A percentile compares a stretch with the other conserved stretches of the same genome.
Evolutionary conservation across 2,797 vertebrate species (phyloP).

Genomic region (Macroramphosus scolopax): DNA sequence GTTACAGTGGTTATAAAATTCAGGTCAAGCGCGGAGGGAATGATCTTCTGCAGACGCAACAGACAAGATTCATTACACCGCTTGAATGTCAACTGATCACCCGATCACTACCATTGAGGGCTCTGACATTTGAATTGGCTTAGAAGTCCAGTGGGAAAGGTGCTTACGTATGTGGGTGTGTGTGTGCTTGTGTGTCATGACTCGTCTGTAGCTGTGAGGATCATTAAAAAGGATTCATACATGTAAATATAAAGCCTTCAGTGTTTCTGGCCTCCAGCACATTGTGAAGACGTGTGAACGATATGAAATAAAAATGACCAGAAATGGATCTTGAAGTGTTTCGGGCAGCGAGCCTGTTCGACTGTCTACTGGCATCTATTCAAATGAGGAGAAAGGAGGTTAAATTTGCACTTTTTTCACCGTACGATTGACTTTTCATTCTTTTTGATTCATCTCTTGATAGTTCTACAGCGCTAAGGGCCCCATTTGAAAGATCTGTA

Average conservation of each 20-base stretch:
- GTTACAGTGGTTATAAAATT: constrained; percentile 36
- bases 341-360: constrained; percentile 41
- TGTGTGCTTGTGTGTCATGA: constrained; percentile 9
- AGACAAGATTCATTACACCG: constrained; percentile 34
- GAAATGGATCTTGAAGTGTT: constrained; percentile 34
- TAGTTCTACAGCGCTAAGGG: background rate
- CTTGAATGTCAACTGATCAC: constrained; percentile 55
- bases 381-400: constrained; percentile 46
- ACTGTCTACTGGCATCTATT: constrained; percentile 33
- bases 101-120: constrained; percentile 36
- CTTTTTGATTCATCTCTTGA: background rate
- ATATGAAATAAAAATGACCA: constrained; percentile 10
- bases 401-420: constrained; percentile 34
- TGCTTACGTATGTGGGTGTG: constrained; percentile 1
- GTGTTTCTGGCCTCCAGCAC: constrained; percentile 6
- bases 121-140: constrained; percentile 46
- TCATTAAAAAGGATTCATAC: constrained; percentile 44
- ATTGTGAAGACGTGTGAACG: constrained; percentile 11
- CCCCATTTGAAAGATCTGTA: constrained; percentile 1
- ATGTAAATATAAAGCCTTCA: constrained; percentile 23
- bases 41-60: constrained; percentile 13
- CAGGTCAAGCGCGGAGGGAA: constrained; percentile 25
- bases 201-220: constrained; percentile 21
- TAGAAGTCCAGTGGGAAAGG: constrained; percentile 17
- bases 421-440: background rate